Evolutionary conservation across 2,113 vertebrate genomes (phyloP).

Genomic region (Vanacampus margaritifer): DNA sequence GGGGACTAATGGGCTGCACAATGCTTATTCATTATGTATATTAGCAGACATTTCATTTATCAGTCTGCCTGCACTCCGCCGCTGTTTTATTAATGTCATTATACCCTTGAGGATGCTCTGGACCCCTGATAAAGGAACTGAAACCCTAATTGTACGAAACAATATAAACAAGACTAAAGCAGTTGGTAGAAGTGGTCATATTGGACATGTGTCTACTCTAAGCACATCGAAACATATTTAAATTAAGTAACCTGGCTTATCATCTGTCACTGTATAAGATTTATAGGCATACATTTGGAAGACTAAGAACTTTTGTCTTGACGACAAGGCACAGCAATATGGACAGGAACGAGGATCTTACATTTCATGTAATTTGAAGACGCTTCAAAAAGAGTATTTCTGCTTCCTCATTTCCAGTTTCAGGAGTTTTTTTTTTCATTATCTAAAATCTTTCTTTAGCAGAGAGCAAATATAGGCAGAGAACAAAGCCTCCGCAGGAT

Average conservation of each 20-base stretch:
- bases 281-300: background rate
- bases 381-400: background rate
- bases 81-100: conserved; percentile 15
- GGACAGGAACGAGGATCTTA: background rate
- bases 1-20: background rate
- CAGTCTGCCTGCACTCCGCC: background rate
- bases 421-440: conserved; percentile 2
- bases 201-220: background rate
- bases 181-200: background rate
- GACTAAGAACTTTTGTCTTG: background rate
- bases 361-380: background rate
- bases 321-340: background rate
- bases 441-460: conserved; percentile 16
- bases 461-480: background rate
- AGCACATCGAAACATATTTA: background rate
- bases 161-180: background rate
- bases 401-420: background rate
- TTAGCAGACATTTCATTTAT: conserved; percentile 8
- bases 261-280: background rate
- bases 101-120: conserved; percentile 31
- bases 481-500: background rate
- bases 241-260: background rate
- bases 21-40: conserved; percentile 16
- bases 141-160: background rate
- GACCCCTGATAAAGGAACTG: conserved; percentile 13